These are phyloP conservation scores for Acropternis orthonyx DNA, from an alignment of 2,797 vertebrate species.

Conservation along the genomic window DNA sequence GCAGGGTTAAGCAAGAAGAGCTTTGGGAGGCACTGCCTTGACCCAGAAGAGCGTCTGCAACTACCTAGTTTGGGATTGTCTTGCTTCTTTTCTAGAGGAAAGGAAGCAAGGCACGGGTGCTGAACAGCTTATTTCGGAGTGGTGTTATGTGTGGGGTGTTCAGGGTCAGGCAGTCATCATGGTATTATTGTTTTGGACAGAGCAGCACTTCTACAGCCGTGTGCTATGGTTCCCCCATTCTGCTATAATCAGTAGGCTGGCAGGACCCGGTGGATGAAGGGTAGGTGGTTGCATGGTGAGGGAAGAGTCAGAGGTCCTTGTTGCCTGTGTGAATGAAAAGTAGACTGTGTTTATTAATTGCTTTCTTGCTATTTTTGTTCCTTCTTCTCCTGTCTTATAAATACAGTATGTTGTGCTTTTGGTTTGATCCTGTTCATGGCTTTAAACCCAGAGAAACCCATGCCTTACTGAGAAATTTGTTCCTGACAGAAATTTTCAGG, in stretches of 20 bases:
- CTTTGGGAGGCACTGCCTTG: neutral
- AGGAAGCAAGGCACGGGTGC: neutral
- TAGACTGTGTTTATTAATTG: neutral
- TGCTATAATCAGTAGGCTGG: neutral
- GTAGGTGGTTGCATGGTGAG: neutral
- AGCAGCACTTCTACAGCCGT: accelerated
- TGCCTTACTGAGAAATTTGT: neutral
- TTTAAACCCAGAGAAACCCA: neutral
- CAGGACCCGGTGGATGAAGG: neutral
- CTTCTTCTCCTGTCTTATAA: neutral
- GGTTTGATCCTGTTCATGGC: neutral
- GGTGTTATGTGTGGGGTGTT: neutral
- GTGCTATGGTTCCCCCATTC: neutral
- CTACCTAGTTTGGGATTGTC: neutral
- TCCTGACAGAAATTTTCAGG: neutral
- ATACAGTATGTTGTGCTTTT: neutral
- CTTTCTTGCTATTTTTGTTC: neutral
- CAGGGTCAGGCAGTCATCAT: neutral
- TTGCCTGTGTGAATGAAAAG: neutral
- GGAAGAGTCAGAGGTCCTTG: neutral
- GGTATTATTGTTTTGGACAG: neutral
- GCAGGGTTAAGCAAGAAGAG: neutral
- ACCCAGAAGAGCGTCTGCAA: neutral
- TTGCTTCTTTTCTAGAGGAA: neutral
- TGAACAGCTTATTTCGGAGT: accelerated